Evolutionary conservation across 1,140 invertebrate species (phyloP), one percentile per base, ranked within the genome.

Genomic region (Saxidomus purpurata): DNA sequence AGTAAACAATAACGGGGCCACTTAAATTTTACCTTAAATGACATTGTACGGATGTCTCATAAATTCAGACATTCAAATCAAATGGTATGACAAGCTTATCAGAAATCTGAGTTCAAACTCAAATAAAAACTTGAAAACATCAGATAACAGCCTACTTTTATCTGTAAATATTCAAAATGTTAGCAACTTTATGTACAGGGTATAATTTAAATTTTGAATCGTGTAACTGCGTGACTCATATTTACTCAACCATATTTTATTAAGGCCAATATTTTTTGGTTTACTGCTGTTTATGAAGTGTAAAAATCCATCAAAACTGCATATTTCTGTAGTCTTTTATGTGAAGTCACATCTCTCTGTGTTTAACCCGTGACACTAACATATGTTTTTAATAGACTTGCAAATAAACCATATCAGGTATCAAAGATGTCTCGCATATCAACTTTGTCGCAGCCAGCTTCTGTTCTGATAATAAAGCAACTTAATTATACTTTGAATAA

Each of bases 71-170:
- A 40, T 49, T 49, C n/a, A 28, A 76, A 76, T 76, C 71, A 76
- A 76, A 40, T 1, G 11, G 71, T 76, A 76, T 76, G 71, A 76
- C 71, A 76, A 40, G 40, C 71, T 74, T 74, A 74, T 74, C 69
- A 74, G 36, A 74, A 74, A 74, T 74, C 69, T n/a, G 19, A 74
- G 69, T 38, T 76, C 38, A 76, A 76, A 76, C 25, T 47, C 71
- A 76, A 76, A 76, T 76, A 76, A 76, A 63, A 76, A 76, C 71
- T 76, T 76, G 71, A 76, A 76, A 76, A 76, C 71, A 76, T 40
- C 67, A 28, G 71, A 76, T 76, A 76, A 76, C 31, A 43, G 69
- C n/a, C 71, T 49, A 76, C 22, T 49, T 76, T 76, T 76, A 76
- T 76, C 71, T 47, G 11, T 76, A 76, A 40, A 43, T 49, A 43